Evolutionary conservation across 2,113 vertebrate genomes (phyloP).

Genomic region (Podocnemis expansa): DNA sequence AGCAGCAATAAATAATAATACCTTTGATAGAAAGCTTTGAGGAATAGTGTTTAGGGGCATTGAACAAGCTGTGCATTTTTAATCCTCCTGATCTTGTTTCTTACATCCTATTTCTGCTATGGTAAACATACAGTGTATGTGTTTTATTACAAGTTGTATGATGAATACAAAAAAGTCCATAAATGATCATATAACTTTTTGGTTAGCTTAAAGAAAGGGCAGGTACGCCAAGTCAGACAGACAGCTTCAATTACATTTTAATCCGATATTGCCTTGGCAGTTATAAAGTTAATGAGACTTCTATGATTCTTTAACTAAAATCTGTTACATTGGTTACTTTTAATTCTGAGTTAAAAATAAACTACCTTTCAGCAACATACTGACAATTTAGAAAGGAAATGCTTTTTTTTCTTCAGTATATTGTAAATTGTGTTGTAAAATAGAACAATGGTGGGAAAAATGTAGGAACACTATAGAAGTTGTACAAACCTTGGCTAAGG

Average conservation of each 20-base stretch:
- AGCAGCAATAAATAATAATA: constrained; percentile 76
- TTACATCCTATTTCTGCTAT: constrained; percentile 71
- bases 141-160: constrained; percentile 70
- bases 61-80: constrained; percentile 72
- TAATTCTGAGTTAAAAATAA: constrained; percentile 82
- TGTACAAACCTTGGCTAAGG: constrained; percentile 58
- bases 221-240: constrained; percentile 41
- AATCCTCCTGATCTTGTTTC: constrained; percentile 65
- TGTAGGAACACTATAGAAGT: constrained; percentile 33
- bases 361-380: constrained; percentile 67
- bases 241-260: constrained; percentile 41
- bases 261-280: not conserved
- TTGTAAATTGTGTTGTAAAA: constrained; percentile 85
- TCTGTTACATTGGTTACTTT: constrained; percentile 58
- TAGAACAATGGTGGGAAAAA: constrained; percentile 86
- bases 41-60: constrained; percentile 65
- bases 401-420: constrained; percentile 67
- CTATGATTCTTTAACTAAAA: constrained; percentile 63
- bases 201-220: constrained; percentile 61
- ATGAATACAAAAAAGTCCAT: constrained; percentile 64
- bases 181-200: constrained; percentile 59
- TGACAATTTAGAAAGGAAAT: constrained; percentile 84
- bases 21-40: constrained; percentile 60
- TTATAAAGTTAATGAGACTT: constrained; percentile 55
- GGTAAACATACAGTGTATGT: constrained; percentile 72